phyloP scores from a whole-genome alignment of 2,113 vertebrate species.

The Megaceryle maxima region DNA sequence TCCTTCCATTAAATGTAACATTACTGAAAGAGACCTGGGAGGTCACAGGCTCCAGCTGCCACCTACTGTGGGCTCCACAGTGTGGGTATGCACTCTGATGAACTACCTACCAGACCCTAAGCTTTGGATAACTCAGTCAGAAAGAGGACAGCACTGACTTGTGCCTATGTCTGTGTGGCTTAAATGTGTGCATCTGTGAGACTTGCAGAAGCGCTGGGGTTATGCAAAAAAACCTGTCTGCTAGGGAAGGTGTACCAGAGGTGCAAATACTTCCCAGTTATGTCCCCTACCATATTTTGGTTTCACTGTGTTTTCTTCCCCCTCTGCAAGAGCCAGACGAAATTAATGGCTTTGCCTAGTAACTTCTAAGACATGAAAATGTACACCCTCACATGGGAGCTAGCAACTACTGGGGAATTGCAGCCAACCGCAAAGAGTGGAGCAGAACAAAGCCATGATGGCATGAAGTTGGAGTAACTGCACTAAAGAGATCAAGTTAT shows the following conservation, averaged over 20 bases:
- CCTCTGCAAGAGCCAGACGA: neutral
- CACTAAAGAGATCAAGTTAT: neutral
- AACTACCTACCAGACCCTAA: neutral
- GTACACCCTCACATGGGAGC: neutral
- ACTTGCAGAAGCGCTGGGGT: neutral
- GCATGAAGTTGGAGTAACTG: neutral
- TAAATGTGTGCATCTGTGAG: neutral
- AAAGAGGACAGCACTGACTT: neutral
- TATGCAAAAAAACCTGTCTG: neutral
- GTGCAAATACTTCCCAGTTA: neutral
- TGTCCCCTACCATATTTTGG: neutral
- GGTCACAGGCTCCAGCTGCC: neutral
- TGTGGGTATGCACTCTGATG: neutral
- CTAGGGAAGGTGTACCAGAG: neutral
- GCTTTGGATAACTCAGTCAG: neutral
- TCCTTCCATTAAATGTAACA: neutral
- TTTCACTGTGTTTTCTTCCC: neutral
- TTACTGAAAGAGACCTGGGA: neutral
- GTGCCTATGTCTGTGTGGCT: neutral
- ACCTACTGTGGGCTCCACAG: neutral
- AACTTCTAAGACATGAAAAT: neutral
- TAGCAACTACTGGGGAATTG: neutral
- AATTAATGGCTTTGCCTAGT: neutral
- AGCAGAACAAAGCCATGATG: neutral
- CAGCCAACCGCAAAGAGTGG: fast-evolving